Evolutionary conservation across 1,140 invertebrate genomes (phyloP).

Genomic region (Drosophila sproati): DNA sequence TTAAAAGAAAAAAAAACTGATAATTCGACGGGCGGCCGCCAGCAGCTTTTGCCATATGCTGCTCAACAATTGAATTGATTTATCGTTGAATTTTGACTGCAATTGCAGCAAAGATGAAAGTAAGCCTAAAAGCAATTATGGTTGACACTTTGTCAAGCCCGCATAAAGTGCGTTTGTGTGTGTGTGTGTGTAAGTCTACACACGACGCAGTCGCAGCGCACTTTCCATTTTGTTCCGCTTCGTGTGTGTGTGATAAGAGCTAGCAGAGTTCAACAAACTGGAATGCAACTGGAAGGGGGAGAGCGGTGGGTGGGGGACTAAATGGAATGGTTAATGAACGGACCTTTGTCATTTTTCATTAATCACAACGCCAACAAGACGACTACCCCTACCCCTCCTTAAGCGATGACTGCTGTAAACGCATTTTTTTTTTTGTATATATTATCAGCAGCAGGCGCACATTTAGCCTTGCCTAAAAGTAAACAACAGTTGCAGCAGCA

Average conservation of each 20-base stretch:
- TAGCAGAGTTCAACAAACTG: constrained; percentile 48
- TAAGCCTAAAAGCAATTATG: constrained; percentile 62
- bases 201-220: constrained; percentile 26
- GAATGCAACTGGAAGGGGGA: constrained; percentile 3
- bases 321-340: constrained; percentile 10
- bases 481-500: constrained; percentile 39
- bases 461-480: constrained; percentile 51
- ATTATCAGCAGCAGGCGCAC: constrained; percentile 54
- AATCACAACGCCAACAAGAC: constrained; percentile 54
- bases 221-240: constrained; percentile 69
- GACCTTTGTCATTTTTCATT: constrained; percentile 81
- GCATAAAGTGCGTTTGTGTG: constrained; percentile 16
- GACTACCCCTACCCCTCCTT: neutral
- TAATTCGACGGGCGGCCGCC: constrained; percentile 12
- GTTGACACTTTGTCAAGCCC: constrained; percentile 72
- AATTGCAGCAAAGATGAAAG: constrained; percentile 42
- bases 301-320: neutral
- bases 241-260: constrained; percentile 64
- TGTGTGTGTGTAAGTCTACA: constrained; percentile 7
- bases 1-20: constrained; percentile 17
- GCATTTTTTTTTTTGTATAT: constrained; percentile 78
- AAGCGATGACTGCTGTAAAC: constrained; percentile 27
- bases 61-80: constrained; percentile 47
- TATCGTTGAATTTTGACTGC: constrained; percentile 40
- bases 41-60: constrained; percentile 63